Percentiles rank a stretch among this genome's conserved stretches.
Evolutionary conservation across 1,140 invertebrate species (phyloP).

Genomic region (Brachionus paranguensis): DNA sequence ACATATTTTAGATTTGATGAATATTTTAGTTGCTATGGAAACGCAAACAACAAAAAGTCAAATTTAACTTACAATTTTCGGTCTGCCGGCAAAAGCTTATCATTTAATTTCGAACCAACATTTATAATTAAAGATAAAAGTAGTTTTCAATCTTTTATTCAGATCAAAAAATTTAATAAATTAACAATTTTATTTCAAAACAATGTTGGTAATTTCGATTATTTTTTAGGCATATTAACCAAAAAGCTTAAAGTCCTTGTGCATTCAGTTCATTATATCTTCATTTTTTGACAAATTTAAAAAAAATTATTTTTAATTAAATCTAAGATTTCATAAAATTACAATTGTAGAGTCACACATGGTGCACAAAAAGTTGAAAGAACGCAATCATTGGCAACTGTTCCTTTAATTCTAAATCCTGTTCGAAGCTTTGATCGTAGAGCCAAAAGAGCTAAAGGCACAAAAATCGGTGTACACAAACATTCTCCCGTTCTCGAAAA

Average conservation of each 20-base stretch:
- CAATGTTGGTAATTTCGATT: not conserved
- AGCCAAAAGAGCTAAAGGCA: not conserved
- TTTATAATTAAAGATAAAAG: too few relatives aligned
- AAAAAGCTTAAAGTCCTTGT: conserved; percentile 7
- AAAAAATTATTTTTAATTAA: not conserved
- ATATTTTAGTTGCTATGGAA: not conserved
- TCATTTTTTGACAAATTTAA: not conserved
- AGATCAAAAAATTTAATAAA: not conserved
- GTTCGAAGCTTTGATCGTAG: conserved; percentile 24
- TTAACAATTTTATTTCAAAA: not conserved
- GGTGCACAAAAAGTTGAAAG: not conserved
- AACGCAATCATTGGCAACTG: conserved; percentile 1
- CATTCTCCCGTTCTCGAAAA: conserved; percentile 36
- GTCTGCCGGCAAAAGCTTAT: not conserved
- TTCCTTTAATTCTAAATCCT: conserved; percentile 39
- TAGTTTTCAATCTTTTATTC: not conserved
- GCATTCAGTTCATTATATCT: conserved; percentile 16
- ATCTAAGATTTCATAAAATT: not conserved
- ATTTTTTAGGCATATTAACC: not conserved
- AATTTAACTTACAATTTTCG: not conserved
- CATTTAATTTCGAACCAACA: too few relatives aligned
- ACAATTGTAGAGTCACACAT: conserved; percentile 30
- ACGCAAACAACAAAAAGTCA: not conserved
- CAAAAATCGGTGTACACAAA: conserved; percentile 25
- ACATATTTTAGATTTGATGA: not conserved